Evolutionary conservation across 2,888 invertebrate genomes (phyloP), one percentile per base, ranked within the genome.

Genomic region (Geophilus truncorum): DNA sequence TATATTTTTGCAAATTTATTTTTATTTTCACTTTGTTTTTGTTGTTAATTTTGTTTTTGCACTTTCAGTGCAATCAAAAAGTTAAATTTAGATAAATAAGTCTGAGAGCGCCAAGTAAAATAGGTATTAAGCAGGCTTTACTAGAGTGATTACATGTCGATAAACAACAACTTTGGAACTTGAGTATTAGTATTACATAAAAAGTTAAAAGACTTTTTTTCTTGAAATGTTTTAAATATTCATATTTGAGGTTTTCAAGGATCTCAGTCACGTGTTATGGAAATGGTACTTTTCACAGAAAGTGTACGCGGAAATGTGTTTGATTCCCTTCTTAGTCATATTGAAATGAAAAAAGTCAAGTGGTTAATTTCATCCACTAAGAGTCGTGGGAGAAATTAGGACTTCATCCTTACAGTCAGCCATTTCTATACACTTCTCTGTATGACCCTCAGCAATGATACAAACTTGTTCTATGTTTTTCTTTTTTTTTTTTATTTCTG

Each of bases 281-380:
- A n/a, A n/a, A n/a, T n/a, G n/a, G n/a, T n/a, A n/a, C n/a, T n/a
- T n/a, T n/a, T n/a, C n/a, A n/a, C n/a, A n/a, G n/a, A n/a, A n/a
- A n/a, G n/a, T n/a, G n/a, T n/a, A n/a, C n/a, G n/a, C n/a, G n/a
- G n/a, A n/a, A n/a, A n/a, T 25, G 28, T 25, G 10, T 70, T 25
- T 10, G 4, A 28, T 25, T 28, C 70, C 1, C 70, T 28, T 70
- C 51, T 51, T 51, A 51, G 70, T 70, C 25, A 25, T 25, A 62
- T 62, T 21, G 57, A 62, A 62, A 62, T 62, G n/a, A 62, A 62
- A n/a, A 4, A 70, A 70, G 25, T 70, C 28, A 70, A 70, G 70
- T 70, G 70, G 70, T 70, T 70, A 70, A 70, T 70, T 70, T 70
- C 70, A 51, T 70, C 70, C n/a, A 28, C 25, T 28, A 70, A 70